Percentiles rank a stretch among this genome's conserved stretches.
phyloP scores from a whole-genome alignment of 2,113 vertebrate genomes.

The Hydropotes inermis region DNA sequence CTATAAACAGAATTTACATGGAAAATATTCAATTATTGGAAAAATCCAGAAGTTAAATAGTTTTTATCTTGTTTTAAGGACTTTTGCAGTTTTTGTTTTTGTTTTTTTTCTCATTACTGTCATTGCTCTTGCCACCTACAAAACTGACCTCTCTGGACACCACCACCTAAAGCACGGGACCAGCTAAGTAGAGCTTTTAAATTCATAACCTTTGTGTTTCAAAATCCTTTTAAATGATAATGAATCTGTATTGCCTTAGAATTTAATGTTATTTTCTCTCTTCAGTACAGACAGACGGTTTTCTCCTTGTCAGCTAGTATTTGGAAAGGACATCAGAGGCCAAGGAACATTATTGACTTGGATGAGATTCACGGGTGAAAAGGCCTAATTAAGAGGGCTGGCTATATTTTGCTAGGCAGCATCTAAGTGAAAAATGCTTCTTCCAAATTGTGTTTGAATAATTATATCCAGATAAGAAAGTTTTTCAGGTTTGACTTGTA shows the following conservation, averaged over 20 bases:
- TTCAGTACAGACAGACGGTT: conserved; percentile 47
- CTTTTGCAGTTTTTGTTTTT: not conserved
- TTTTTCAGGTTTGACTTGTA: conserved; percentile 53
- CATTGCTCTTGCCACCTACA: conserved; percentile 18
- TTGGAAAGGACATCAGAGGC: conserved; percentile 62
- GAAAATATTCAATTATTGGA: not conserved
- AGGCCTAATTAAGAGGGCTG: conserved; percentile 50
- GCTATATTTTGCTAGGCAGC: conserved; percentile 42
- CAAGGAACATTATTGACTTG: conserved; percentile 60
- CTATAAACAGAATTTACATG: not conserved
- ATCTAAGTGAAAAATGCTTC: conserved; percentile 21
- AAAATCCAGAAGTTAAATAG: not conserved
- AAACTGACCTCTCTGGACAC: conserved; percentile 15
- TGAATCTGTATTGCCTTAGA: conserved; percentile 45
- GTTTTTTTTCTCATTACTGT: not conserved
- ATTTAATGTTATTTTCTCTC: conserved; percentile 67
- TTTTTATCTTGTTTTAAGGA: conserved; percentile 5
- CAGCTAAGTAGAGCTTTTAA: conserved; percentile 68
- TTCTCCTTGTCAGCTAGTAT: conserved; percentile 61
- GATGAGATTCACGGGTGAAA: conserved; percentile 60
- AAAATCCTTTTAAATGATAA: conserved; percentile 73
- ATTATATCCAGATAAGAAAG: conserved; percentile 54
- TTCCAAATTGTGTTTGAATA: conserved; percentile 48
- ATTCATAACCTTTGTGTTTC: conserved; percentile 64
- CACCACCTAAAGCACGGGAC: not conserved